phyloP scores from a whole-genome alignment of 2,113 vertebrate genomes.

The Casuarius casuarius region DNA sequence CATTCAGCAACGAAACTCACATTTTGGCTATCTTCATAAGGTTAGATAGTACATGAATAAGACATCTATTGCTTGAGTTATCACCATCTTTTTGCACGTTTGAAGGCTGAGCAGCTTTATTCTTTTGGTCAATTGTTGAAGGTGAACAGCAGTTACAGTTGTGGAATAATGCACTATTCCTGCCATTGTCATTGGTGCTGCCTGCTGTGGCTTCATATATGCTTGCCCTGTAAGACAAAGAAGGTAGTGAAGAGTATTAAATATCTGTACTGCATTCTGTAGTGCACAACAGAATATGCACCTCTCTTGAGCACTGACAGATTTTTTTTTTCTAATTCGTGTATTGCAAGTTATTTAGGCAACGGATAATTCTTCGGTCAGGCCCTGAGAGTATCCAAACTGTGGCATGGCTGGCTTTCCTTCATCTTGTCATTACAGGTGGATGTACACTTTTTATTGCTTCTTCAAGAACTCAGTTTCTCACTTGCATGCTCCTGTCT shows the following conservation, averaged over 20 bases:
- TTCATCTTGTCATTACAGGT: fast-evolving
- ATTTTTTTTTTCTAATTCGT: not conserved
- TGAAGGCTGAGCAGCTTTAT: not conserved
- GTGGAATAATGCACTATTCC: not conserved
- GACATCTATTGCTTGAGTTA: not conserved
- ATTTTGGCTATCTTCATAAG: not conserved
- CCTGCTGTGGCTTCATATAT: not conserved
- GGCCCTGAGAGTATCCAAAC: not conserved
- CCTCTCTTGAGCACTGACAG: no score
- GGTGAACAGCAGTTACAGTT: not conserved
- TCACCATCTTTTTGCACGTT: not conserved
- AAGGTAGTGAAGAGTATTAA: not conserved
- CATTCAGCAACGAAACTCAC: not conserved
- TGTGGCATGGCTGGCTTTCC: not conserved
- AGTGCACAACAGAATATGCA: not conserved
- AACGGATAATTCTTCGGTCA: not conserved
- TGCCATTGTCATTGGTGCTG: fast-evolving
- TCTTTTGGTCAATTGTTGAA: not conserved
- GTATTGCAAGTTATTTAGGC: not conserved
- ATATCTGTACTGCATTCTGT: not conserved
- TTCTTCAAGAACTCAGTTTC: not conserved
- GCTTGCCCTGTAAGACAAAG: fast-evolving
- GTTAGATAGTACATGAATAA: not conserved
- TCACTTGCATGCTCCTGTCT: not conserved
- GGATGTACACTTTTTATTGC: not conserved